A percentile compares a stretch with the other conserved stretches of the same genome.
Conservation (phyloP, 1,140 invertebrate species). For the Papilio polyxenes region DNA sequence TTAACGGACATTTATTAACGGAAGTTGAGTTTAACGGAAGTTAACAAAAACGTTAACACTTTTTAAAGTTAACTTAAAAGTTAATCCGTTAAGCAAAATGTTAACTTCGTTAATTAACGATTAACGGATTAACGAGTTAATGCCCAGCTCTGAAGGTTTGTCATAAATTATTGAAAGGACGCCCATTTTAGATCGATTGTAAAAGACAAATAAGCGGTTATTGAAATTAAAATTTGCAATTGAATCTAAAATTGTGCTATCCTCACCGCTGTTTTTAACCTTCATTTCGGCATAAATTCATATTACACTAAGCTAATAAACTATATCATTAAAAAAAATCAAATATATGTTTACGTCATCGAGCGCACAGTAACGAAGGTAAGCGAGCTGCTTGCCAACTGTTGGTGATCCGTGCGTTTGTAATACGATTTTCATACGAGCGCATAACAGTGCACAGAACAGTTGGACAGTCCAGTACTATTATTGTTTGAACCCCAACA, state of each 20-base stretch:
- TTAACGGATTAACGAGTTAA: no score
- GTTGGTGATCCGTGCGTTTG: not conserved
- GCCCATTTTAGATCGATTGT: not conserved
- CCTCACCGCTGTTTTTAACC: no score
- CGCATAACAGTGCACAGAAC: not conserved
- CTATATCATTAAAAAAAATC: constrained; percentile 4
- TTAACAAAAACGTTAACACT: no score
- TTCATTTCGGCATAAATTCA: not conserved
- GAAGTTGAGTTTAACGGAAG: no score
- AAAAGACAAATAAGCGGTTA: not conserved
- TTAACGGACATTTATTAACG: no score
- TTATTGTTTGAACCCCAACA: no score
- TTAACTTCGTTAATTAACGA: no score
- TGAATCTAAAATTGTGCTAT: not conserved
- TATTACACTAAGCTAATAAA: constrained; percentile 1
- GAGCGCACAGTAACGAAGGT: constrained; percentile 4
- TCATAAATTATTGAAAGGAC: not conserved
- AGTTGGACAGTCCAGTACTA: no score
- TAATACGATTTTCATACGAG: not conserved
- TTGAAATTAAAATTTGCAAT: not conserved
- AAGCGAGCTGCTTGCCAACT: not conserved
- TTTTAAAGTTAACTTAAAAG: no score
- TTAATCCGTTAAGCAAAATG: no score
- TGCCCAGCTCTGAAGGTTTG: no score
- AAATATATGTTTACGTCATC: constrained; percentile 15